These are phyloP conservation scores for Antheraea mylitta DNA, from an alignment of 1,140 invertebrate species.

Conservation along the genomic window DNA sequence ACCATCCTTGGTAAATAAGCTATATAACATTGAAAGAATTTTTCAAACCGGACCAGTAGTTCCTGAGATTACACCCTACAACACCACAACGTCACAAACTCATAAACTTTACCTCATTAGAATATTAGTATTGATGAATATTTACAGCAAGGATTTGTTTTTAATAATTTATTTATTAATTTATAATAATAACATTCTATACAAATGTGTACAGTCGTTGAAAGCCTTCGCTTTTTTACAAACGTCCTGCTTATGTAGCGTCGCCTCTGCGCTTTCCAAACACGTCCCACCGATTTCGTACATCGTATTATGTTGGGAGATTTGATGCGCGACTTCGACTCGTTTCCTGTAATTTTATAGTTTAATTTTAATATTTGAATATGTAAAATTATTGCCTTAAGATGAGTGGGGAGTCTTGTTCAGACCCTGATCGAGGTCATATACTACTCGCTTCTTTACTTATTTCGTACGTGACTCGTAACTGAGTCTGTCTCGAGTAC, in stretches of 20 bases:
- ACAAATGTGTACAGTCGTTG: slow-evolving; percentile 69
- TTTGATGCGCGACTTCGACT: slow-evolving; percentile 48
- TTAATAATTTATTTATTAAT: slow-evolving; percentile 4
- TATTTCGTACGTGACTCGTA: background rate
- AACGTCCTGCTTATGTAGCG: slow-evolving; percentile 63
- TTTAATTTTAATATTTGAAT: background rate
- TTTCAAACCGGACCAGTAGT: too few relatives aligned
- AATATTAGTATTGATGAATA: too few relatives aligned
- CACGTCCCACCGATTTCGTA: slow-evolving; percentile 52
- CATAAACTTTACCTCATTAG: too few relatives aligned
- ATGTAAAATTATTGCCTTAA: background rate
- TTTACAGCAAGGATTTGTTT: too few relatives aligned
- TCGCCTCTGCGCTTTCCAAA: slow-evolving; percentile 58
- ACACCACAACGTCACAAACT: too few relatives aligned
- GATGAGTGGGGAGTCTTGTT: background rate
- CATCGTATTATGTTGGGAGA: slow-evolving; percentile 40
- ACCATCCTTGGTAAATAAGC: too few relatives aligned
- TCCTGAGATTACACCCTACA: too few relatives aligned
- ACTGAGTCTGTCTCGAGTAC: background rate
- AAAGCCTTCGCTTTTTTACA: slow-evolving; percentile 70
- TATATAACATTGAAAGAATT: too few relatives aligned
- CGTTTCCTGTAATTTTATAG: slow-evolving; percentile 48
- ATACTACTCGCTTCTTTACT: background rate
- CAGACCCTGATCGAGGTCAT: background rate
- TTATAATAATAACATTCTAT: slow-evolving; percentile 55